A percentile compares a stretch with the other conserved stretches of the same genome.
phyloP scores from a whole-genome alignment of 2,888 invertebrate species.

The Trileptium ribeirensis region DNA sequence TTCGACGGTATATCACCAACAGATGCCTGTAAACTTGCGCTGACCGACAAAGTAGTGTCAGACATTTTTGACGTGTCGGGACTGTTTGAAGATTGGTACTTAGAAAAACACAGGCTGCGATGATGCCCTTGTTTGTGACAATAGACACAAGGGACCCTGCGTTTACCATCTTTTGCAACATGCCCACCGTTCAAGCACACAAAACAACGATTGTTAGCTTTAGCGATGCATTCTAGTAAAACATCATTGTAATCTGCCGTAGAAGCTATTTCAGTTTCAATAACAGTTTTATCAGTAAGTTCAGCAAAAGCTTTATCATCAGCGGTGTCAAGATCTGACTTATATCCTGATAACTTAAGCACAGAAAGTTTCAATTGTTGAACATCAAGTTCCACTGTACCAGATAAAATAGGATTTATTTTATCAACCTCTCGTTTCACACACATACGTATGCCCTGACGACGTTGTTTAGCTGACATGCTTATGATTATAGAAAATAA shows the following conservation, averaged over 20 bases:
- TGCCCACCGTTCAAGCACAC: too few species aligned
- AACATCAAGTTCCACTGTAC: background rate
- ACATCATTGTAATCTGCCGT: background rate
- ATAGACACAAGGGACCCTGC: too few species aligned
- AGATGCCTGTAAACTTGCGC: too few species aligned
- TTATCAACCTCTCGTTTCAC: background rate
- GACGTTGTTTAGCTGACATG: background rate
- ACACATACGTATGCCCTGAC: background rate
- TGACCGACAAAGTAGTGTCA: too few species aligned
- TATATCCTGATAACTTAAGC: background rate
- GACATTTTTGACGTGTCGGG: too few species aligned
- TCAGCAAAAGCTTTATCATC: background rate
- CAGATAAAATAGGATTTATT: background rate
- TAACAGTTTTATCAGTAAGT: background rate
- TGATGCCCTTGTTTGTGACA: too few species aligned
- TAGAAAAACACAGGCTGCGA: too few species aligned
- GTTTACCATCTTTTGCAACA: too few species aligned
- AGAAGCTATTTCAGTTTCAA: background rate
- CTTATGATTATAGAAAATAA: background rate
- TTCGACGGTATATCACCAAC: too few species aligned
- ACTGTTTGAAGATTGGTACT: too few species aligned
- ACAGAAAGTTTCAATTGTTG: background rate
- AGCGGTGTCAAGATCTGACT: background rate
- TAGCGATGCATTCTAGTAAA: background rate
- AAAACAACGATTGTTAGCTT: too few species aligned